Evolutionary conservation across 2,113 vertebrate species (phyloP).

Genomic region (Platanista minor): DNA sequence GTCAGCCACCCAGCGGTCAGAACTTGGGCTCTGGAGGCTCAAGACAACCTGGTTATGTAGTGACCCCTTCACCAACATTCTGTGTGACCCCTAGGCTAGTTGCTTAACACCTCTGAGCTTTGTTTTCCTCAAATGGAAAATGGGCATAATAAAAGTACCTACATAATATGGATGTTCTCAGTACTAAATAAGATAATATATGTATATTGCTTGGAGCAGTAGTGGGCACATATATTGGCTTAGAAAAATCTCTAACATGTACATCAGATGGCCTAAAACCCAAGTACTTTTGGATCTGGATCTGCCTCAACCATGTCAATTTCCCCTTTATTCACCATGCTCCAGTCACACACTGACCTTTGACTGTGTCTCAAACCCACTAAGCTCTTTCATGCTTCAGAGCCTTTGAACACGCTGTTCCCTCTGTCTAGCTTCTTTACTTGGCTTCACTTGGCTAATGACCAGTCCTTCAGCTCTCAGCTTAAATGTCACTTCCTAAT

Average conservation of each 20-base stretch:
- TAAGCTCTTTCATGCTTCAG: background rate
- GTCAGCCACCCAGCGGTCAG: background rate
- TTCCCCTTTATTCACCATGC: background rate
- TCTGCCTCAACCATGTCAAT: background rate
- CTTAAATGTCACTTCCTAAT: background rate
- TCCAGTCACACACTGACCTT: background rate
- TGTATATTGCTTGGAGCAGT: background rate
- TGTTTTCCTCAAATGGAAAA: background rate
- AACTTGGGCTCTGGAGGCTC: background rate
- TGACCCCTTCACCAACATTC: background rate
- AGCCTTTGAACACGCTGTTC: background rate
- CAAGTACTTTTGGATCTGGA: background rate
- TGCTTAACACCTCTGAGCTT: background rate
- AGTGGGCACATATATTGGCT: background rate
- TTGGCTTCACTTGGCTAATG: background rate
- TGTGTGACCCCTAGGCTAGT: background rate
- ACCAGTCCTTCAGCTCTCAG: background rate
- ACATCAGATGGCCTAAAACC: background rate
- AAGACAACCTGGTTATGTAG: background rate
- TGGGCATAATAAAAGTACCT: background rate
- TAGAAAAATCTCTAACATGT: constrained; percentile 23
- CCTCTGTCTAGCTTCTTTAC: background rate
- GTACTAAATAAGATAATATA: background rate
- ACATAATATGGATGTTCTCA: background rate
- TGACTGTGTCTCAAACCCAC: background rate